Base-by-base conservation (phyloP, 2,888 invertebrate species). In the Latrodectus elegans region DNA sequence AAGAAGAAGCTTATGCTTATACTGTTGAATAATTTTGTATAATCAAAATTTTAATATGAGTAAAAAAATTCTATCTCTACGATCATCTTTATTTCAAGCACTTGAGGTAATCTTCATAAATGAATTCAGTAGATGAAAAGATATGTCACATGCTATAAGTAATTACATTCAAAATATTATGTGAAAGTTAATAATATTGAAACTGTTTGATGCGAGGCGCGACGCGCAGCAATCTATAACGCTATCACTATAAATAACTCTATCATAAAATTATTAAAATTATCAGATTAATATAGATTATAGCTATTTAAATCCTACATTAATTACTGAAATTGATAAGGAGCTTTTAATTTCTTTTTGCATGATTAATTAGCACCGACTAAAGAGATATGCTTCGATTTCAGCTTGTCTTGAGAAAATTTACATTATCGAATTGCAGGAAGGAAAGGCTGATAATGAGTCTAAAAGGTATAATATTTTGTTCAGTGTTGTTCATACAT, bases 61-160 rank as follows among this genome's bases (percentile, higher is more conserved):
- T 60, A 60, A 14, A 80, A 71, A 60, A 53, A 72, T 64, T 72
- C 38, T 38, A 38, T 2, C 38, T 38, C 38, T 38, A 38, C 38
- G 4, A 4, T 38, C 38, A 38, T 38, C n/a, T 38, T 38, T 38
- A 38, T 38, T 74, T 14, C 71, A 74, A 86, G 85, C 85, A 86
- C 85, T 86, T 86, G 80, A 86, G 85, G 85, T 80, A 64, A 73
- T 72, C 51, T 77, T 51, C 67, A 78, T 72, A 75, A 70, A 84
- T 65, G 73, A 85, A 74, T 85, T 49, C 71, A 78, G 53, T 80
- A 80, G 52, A 51, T 75, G 74, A 55, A 74, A 74, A 83, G 83
- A 86, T 86, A 86, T 86, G 85, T 86, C 80, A 38, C 38, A 86
- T 86, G 80, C 85, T 76, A 15, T 60, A 72, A 80, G 72, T 60